Evolutionary conservation across 1,140 invertebrate genomes (phyloP).

Genomic region (Brachionus plicatilis): DNA sequence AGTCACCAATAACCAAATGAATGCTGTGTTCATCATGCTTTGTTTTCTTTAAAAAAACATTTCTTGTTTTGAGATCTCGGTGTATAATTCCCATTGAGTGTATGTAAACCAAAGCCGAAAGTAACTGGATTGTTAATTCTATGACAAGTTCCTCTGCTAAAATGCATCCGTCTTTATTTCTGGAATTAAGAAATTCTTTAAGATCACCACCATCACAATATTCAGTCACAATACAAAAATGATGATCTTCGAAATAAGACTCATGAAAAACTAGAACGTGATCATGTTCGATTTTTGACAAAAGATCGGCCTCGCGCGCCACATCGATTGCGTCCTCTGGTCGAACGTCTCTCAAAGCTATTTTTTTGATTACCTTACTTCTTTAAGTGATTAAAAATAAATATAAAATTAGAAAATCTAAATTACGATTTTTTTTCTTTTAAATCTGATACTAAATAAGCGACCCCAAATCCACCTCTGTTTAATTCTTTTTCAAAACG

Average conservation of each 20-base stretch:
- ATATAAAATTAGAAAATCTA: background rate
- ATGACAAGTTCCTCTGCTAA: conserved; percentile 50
- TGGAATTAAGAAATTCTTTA: conserved; percentile 46
- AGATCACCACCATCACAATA: conserved; percentile 57
- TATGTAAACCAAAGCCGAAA: conserved; percentile 54
- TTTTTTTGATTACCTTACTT: background rate
- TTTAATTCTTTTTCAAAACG: background rate
- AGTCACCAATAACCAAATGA: conserved; percentile 51
- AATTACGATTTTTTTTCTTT: background rate
- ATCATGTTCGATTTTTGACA: background rate
- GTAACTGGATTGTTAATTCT: conserved; percentile 54
- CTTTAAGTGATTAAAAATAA: background rate
- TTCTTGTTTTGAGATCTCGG: conserved; percentile 54
- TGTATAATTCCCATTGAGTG: conserved; percentile 53
- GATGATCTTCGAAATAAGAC: conserved; percentile 53
- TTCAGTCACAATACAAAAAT: conserved; percentile 56
- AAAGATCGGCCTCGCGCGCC: background rate
- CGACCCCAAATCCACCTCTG: background rate
- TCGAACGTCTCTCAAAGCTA: background rate
- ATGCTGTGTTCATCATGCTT: conserved; percentile 52
- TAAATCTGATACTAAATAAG: background rate
- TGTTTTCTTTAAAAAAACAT: conserved; percentile 47
- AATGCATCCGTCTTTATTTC: conserved; percentile 31
- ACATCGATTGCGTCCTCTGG: background rate
- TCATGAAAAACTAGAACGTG: conserved; percentile 53